Base-by-base conservation (phyloP, 1,140 invertebrate genomes). In the Aphelinus certus region DNA sequence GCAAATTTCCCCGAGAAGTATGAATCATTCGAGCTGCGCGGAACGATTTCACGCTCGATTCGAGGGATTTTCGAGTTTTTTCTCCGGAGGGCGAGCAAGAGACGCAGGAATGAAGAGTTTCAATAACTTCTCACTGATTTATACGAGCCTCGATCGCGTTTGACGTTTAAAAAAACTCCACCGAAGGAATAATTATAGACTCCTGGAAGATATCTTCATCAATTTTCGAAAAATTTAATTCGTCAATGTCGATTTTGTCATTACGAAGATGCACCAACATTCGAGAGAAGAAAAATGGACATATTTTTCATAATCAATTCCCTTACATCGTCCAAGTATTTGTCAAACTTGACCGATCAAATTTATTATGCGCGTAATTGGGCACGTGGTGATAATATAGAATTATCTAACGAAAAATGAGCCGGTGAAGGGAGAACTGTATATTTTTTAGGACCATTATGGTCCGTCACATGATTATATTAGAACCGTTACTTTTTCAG, bases 281-380 rank as follows among this genome's bases (percentile, higher is more conserved):
- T 71, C 3, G 7, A 57, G 61, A 5, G 43, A 63, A 55, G 69
- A 71, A 1, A 71, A 63, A 63, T 71, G 57, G 63, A 43, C 5
- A 2, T 71, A 64, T 64, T 71, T 71, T 71, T 63, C 47, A 63
- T 61, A 56, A 71, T 57, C n/a, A 42, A 62, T 71, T 46, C 53
- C 58, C 0, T 3, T 7, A 5, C 45, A 57, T 55, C 70, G 26
- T 26, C 48, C n/a, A 1, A 47, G 60, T 45, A 63, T 55, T 63
- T 63, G 26, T 63, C 46, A 63, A 71, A 53, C 9, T n/a, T 2
- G 55, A 42, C 43, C 7, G 1, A 47, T 2, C 1, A 63, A 47
- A 7, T 43, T 61, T 45, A 61, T 70, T 61, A 71, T 43, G 10
- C 60, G n/a, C 56, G 7, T 3, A 48, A 5, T 62, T 46, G 61